Base-by-base conservation (phyloP, 2,888 invertebrate species). In the Leucozona laternaria region DNA sequence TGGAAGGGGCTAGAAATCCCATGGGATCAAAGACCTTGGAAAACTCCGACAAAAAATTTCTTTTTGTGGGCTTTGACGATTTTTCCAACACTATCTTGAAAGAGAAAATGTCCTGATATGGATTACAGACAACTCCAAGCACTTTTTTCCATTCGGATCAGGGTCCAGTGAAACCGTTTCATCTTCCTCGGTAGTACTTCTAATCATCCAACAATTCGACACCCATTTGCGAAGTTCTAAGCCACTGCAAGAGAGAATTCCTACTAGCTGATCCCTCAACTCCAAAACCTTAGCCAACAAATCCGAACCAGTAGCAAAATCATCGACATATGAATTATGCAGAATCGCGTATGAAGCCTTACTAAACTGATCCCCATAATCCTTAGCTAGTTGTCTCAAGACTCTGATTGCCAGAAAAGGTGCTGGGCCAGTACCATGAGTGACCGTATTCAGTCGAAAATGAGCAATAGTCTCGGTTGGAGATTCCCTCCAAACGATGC, bases 351-450 rank as follows among this genome's bases (percentile, higher is more conserved):
- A 15, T 13, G 53, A 37, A 37, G 20, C 60, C 60, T 60, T 34
- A 48, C 60, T 62, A 87, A 40, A 83, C 88, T 10, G 85, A 88
- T 70, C 81, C 81, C 71, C 71, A 88, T 34, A 10, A 0, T 34
- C 34, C 0, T 34, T 8, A 34, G 34, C 34, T 4, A 34, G 10
- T 28, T 28, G 28, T 6, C 28, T 4, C 5, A 28, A 6, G 28
- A 28, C 28, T 28, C 28, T 28, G 3, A 28, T 28, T 28, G 28
- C 28, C 28, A 28, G 5, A 28, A 28, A 28, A 6, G 28, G 28
- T 28, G 28, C 28, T 5, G 28, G 28, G 28, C 5, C 28, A 6
- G 28, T 28, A 4, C 28, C 28, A 6, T 28, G 5, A 1, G 28
- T 28, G 28, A 28, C 28, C 6, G 28, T 28, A 6, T 28, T 28